Percentiles rank a stretch among this genome's conserved stretches.
phyloP scores from a whole-genome alignment of 2,888 invertebrate genomes.

The Agrilus biguttatus region DNA sequence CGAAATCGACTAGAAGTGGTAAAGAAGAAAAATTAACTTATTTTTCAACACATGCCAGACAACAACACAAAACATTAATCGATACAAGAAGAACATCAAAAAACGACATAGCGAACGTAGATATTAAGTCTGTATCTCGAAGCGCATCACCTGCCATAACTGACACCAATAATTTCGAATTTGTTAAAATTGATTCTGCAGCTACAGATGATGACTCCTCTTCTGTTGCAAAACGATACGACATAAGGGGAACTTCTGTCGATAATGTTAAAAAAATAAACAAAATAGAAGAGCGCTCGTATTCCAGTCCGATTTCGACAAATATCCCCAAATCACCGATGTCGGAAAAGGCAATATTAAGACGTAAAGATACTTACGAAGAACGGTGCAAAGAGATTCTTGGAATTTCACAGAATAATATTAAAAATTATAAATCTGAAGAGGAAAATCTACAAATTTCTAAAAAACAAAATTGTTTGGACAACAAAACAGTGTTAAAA shows the following conservation, averaged over 20 bases:
- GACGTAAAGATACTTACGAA: constrained; percentile 57
- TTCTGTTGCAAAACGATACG: constrained; percentile 4
- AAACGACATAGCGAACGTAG: neutral
- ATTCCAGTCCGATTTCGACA: constrained; percentile 1
- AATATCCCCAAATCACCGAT: constrained; percentile 9
- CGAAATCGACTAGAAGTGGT: constrained; percentile 18
- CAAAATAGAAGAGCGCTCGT: neutral
- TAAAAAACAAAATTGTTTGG: no score
- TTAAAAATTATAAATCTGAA: constrained; percentile 6
- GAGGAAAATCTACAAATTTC: no score
- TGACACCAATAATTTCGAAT: constrained; percentile 40
- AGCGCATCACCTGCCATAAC: constrained; percentile 41
- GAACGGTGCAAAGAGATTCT: constrained; percentile 56
- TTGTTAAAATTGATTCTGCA: constrained; percentile 15
- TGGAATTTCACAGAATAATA: constrained; percentile 41
- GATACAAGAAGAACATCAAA: constrained; percentile 6
- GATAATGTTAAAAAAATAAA: neutral
- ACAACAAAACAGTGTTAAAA: neutral
- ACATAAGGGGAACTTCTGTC: constrained; percentile 8
- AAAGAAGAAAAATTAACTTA: neutral
- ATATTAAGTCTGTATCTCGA: constrained; percentile 15
- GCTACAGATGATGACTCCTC: constrained; percentile 5
- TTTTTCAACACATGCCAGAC: neutral
- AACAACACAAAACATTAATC: constrained; percentile 16
- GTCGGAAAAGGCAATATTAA: constrained; percentile 25